A percentile compares a stretch with the other conserved stretches of the same genome.
Evolutionary conservation across 2,888 invertebrate genomes (phyloP).

Genomic region (Ichneumoninae sp.): DNA sequence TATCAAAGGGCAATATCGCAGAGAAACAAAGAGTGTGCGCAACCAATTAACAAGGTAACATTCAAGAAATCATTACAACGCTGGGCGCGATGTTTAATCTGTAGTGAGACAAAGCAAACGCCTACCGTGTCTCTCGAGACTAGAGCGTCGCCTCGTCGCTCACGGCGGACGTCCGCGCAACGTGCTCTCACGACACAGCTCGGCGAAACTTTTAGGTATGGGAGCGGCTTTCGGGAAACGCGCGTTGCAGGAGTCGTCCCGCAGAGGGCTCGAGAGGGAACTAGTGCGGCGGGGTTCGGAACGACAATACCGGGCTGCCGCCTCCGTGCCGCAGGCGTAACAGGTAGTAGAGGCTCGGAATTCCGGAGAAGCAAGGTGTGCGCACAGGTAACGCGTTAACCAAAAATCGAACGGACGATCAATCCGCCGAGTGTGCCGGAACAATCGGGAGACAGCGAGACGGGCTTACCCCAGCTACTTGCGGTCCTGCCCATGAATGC

Average conservation of each 20-base stretch:
- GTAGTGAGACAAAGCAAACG: background rate
- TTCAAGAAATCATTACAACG: background rate
- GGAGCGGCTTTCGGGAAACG: background rate
- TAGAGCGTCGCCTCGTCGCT: background rate
- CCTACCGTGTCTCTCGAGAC: background rate
- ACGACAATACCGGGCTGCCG: background rate
- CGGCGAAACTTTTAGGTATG: background rate
- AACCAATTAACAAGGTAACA: background rate
- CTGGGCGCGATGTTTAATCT: background rate
- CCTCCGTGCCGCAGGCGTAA: background rate
- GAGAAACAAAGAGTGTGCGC: too few relatives aligned
- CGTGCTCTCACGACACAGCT: background rate
- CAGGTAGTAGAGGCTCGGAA: constrained; percentile 25
- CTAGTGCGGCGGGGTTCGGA: background rate
- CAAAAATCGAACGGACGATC: background rate
- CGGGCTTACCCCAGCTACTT: constrained; percentile 87
- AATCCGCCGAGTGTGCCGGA: background rate
- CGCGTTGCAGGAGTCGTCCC: background rate
- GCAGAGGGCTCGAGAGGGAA: background rate
- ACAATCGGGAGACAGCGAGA: background rate
- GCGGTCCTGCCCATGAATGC: constrained; percentile 87
- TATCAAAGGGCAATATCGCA: too few relatives aligned
- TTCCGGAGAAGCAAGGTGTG: constrained; percentile 2
- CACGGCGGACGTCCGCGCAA: background rate
- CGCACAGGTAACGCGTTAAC: background rate